A percentile compares a stretch with the other conserved stretches of the same genome.
These are phyloP conservation scores for Sylvilagus floridanus DNA, from an alignment of 2,797 vertebrate genomes.

Conservation along the genomic window DNA sequence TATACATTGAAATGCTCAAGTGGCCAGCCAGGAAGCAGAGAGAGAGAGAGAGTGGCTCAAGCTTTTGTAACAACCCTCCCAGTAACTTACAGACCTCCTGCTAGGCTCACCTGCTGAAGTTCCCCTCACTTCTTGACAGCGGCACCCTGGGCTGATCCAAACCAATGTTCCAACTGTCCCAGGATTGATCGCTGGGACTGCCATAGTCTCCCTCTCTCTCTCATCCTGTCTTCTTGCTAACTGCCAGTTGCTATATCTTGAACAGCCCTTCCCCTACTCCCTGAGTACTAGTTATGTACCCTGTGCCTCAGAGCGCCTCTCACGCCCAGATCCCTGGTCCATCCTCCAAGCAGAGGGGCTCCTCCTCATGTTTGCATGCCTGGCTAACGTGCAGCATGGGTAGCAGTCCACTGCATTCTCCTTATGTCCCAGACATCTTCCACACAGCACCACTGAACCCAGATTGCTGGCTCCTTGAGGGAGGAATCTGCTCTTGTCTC, in stretches of 20 bases:
- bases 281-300: neutral
- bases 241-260: neutral
- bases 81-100: too few relatives aligned
- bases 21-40: too few relatives aligned
- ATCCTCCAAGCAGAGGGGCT: neutral
- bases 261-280: neutral
- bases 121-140: too few relatives aligned
- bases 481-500: neutral
- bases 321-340: neutral
- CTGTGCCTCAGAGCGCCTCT: neutral
- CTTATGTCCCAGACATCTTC: neutral
- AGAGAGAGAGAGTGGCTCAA: too few relatives aligned
- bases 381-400: neutral
- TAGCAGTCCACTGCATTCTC: neutral
- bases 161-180: too few relatives aligned
- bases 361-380: neutral
- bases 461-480: neutral
- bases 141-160: too few relatives aligned
- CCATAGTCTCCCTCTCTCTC: neutral
- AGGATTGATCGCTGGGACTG: neutral
- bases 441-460: neutral
- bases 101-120: too few relatives aligned
- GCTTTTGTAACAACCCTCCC: too few relatives aligned
- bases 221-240: constrained; percentile 11
- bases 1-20: too few relatives aligned